Evolutionary conservation across 2,797 vertebrate genomes (phyloP).

Genomic region (Eremophila alpestris): DNA sequence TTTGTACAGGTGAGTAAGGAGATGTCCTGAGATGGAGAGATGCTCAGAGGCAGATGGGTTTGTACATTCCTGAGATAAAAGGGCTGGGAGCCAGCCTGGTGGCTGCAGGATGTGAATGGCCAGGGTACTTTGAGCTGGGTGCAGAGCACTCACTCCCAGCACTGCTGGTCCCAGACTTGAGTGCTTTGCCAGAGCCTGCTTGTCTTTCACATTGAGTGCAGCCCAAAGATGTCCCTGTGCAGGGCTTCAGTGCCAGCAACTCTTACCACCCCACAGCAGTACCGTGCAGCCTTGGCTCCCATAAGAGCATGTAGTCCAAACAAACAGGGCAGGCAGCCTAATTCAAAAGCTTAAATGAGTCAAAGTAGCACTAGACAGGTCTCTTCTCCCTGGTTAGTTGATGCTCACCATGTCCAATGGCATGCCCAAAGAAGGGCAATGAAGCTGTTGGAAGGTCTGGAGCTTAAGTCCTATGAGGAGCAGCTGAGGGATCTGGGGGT

Average conservation of each 20-base stretch:
- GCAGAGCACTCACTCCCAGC: background rate
- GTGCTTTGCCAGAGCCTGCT: background rate
- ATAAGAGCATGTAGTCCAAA: accelerated
- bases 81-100: accelerated
- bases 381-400: background rate
- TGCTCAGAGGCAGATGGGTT: background rate
- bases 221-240: background rate
- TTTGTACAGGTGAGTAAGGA: background rate
- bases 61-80: background rate
- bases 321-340: background rate
- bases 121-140: background rate
- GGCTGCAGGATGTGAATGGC: accelerated
- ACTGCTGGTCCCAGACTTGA: background rate
- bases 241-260: background rate
- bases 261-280: background rate
- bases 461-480: accelerated
- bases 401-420: background rate
- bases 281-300: background rate
- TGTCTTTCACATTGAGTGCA: background rate
- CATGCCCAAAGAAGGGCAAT: background rate
- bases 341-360: background rate
- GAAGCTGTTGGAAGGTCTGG: background rate
- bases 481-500: background rate
- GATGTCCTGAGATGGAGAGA: background rate
- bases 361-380: background rate